phyloP scores from a whole-genome alignment of 2,888 invertebrate genomes.

The Drosophila mercatorum region DNA sequence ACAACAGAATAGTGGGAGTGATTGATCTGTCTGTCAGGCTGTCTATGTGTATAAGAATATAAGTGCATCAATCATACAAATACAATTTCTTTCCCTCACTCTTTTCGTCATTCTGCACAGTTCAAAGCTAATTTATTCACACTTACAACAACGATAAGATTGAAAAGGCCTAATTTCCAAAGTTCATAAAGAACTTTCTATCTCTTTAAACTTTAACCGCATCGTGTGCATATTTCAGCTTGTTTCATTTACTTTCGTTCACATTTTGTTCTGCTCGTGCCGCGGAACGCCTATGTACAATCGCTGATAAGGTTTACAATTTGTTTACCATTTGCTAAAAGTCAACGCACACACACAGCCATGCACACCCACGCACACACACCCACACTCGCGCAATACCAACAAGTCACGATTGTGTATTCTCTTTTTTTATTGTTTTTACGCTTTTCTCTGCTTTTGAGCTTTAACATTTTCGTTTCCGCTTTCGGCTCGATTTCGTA shows the following conservation, averaged over 20 bases:
- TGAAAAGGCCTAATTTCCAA: neutral
- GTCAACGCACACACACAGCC: constrained; percentile 20
- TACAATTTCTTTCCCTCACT: too few relatives aligned
- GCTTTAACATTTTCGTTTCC: constrained; percentile 53
- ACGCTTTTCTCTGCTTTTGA: constrained; percentile 24
- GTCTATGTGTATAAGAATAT: too few relatives aligned
- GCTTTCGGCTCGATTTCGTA: constrained; percentile 39
- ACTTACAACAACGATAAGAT: neutral
- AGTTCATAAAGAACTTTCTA: neutral
- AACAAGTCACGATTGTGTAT: constrained; percentile 26
- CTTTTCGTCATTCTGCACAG: neutral
- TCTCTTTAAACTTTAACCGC: neutral
- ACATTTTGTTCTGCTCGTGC: neutral
- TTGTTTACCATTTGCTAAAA: constrained; percentile 66
- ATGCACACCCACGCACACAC: constrained; percentile 4
- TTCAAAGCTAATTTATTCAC: neutral
- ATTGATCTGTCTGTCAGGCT: neutral
- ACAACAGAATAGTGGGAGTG: neutral
- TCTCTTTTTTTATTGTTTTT: constrained; percentile 39
- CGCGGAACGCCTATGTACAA: constrained; percentile 20
- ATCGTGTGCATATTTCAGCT: neutral
- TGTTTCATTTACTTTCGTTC: neutral
- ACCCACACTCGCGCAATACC: constrained; percentile 7
- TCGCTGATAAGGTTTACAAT: constrained; percentile 63
- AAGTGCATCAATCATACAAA: neutral